A percentile compares a stretch with the other conserved stretches of the same genome.
These are phyloP conservation scores for Eupithecia tripunctaria DNA, from an alignment of 2,888 invertebrate species.

Conservation along the genomic window DNA sequence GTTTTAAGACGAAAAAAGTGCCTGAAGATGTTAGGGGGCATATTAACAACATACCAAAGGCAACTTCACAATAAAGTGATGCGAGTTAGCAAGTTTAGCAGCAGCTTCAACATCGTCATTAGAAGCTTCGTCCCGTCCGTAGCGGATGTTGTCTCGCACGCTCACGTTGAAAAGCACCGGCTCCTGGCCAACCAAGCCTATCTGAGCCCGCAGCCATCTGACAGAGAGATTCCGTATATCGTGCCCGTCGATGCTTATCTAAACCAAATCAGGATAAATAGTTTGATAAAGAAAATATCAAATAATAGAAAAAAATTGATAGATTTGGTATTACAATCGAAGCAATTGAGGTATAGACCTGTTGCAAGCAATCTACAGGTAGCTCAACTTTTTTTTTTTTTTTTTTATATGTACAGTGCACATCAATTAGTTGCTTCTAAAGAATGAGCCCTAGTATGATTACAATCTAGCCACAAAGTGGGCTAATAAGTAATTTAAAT, in stretches of 20 bases:
- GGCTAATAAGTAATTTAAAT: too few relatives aligned
- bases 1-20: not conserved
- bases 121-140: conserved; percentile 88
- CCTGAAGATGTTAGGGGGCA: not conserved
- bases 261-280: not conserved
- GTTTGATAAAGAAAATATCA: too few relatives aligned
- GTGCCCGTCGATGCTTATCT: conserved; percentile 86
- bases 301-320: too few relatives aligned
- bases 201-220: conserved; percentile 89
- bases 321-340: too few relatives aligned
- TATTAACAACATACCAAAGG: conserved; percentile 79
- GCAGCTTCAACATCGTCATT: conserved; percentile 88
- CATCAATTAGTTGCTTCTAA: too few relatives aligned
- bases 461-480: too few relatives aligned
- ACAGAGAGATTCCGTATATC: conserved; percentile 89
- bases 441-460: too few relatives aligned
- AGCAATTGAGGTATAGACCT: too few relatives aligned
- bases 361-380: too few relatives aligned
- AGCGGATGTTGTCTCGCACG: conserved; percentile 88
- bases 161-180: conserved; percentile 93
- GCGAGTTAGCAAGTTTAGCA: conserved; percentile 90
- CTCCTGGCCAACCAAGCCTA: conserved; percentile 95
- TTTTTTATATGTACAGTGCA: too few relatives aligned
- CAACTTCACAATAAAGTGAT: conserved; percentile 88
- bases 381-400: too few relatives aligned